Percentiles rank a stretch among this genome's conserved stretches.
Evolutionary conservation across 2,113 vertebrate genomes (phyloP).

Genomic region (Colaptes auratus): DNA sequence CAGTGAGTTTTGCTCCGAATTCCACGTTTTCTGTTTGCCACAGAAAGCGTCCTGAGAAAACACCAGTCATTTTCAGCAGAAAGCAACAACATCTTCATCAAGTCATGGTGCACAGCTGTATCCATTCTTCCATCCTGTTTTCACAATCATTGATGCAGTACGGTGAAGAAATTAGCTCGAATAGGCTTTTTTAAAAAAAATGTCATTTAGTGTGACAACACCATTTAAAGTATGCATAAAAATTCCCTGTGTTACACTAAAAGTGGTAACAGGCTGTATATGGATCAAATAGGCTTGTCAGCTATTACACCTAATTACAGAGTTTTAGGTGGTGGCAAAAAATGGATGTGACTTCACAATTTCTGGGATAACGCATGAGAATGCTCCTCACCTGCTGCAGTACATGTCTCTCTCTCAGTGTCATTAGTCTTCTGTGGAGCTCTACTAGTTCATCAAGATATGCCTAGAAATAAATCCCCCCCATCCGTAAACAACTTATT

Average conservation of each 20-base stretch:
- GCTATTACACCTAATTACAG: neutral
- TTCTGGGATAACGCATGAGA: neutral
- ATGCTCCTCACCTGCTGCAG: slow-evolving; percentile 90
- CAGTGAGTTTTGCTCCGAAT: neutral
- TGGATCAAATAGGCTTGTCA: neutral
- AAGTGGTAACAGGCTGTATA: neutral
- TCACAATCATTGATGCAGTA: neutral
- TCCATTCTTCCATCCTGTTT: neutral
- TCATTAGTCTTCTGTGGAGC: slow-evolving; percentile 96
- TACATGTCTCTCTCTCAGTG: slow-evolving; percentile 92
- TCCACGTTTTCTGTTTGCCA: neutral
- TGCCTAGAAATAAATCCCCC: slow-evolving; percentile 77
- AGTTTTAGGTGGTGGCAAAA: neutral
- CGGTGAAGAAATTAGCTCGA: neutral
- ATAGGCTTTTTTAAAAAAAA: too few relatives aligned
- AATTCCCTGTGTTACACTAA: neutral
- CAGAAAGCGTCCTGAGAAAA: neutral
- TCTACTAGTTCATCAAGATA: slow-evolving; percentile 97
- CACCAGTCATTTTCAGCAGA: neutral
- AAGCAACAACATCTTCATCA: neutral
- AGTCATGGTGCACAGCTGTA: neutral
- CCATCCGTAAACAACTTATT: slow-evolving; percentile 34
- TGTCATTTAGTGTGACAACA: neutral
- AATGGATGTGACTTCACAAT: neutral
- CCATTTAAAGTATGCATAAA: neutral